Evolutionary conservation across 2,888 invertebrate genomes (phyloP).

Genomic region (Agrochola litura): DNA sequence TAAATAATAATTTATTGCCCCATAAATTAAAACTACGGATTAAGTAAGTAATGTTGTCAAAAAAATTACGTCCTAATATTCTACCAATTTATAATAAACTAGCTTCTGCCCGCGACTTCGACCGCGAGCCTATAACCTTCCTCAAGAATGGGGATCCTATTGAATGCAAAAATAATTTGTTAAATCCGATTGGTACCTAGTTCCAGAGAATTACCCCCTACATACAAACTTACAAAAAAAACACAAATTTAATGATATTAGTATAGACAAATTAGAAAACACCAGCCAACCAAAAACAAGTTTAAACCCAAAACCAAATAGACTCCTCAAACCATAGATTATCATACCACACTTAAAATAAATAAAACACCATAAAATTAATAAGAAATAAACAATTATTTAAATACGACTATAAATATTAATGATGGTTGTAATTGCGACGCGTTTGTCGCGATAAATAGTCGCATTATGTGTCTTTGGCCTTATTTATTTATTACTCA

Average conservation of each 20-base stretch:
- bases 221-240: too few species aligned
- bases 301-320: constrained; percentile 12
- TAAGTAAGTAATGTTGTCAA: not conserved
- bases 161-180: too few species aligned
- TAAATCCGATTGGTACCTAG: too few species aligned
- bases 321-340: constrained; percentile 34
- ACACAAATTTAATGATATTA: too few species aligned
- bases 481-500: constrained; percentile 55
- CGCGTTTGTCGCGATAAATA: constrained; percentile 57
- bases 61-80: not conserved
- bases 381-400: constrained; percentile 54
- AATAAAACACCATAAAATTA: constrained; percentile 23
- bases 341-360: constrained; percentile 36
- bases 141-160: too few species aligned
- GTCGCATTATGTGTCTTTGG: constrained; percentile 41
- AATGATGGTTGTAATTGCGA: constrained; percentile 58
- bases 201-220: too few species aligned
- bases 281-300: constrained; percentile 2
- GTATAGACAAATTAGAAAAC: constrained; percentile 1
- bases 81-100: not conserved
- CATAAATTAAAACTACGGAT: not conserved
- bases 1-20: not conserved
- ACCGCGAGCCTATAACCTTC: too few species aligned
- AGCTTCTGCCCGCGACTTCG: too few species aligned
- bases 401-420: constrained; percentile 58